Base-by-base conservation (phyloP, 2,888 invertebrate genomes). In the Ashinkailepas kermadecensis region DNA sequence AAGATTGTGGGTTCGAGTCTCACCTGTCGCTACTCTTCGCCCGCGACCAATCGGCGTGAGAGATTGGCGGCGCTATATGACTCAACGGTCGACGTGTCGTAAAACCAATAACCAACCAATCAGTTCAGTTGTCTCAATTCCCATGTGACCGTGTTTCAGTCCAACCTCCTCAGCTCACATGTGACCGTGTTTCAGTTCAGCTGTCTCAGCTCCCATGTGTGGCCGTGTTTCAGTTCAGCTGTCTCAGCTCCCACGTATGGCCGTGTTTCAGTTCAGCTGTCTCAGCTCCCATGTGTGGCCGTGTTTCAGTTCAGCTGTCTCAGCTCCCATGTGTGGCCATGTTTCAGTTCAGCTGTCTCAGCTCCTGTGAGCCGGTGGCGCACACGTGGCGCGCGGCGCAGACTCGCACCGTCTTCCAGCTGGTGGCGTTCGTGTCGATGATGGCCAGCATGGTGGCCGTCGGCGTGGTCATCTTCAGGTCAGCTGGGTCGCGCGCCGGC, bases 381-480 rank as follows among this genome's bases (percentile, higher is more conserved):
- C 90, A 89, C 84, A 88, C 91, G 0, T 92, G 92, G 92, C 87
- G 90, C 82, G 93, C 93, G 3, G 91, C 93, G 21, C 92, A 93
- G 86, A 92, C 93, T 0, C 92, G 93, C 86, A 94, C 94, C 0
- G 90, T 93, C 81, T 92, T 93, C 84, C 89, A 92, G 84, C 91
- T 92, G 85, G 88, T 93, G 84, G 90, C 91, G 6, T 92, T 93
- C 83, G 85, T 92, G 80, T 91, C 92, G 0, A 89, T 92, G 80
- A 89, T 93, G 84, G 88, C 90, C 0, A 90, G 92, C 0, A 86
- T 92, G 11, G 89, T 91, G 39, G 89, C 88, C 0, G 86, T 91
- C 67, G 92, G 92, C 21, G 91, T 91, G 21, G 88, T 92, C n/a
- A 89, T 93, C 83, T 88, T 92, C 6, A 88, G 89, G 92, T 92